phyloP scores from a whole-genome alignment of 37 sponge, comb jelly and placozoan species.

The Agelas oroides region DNA sequence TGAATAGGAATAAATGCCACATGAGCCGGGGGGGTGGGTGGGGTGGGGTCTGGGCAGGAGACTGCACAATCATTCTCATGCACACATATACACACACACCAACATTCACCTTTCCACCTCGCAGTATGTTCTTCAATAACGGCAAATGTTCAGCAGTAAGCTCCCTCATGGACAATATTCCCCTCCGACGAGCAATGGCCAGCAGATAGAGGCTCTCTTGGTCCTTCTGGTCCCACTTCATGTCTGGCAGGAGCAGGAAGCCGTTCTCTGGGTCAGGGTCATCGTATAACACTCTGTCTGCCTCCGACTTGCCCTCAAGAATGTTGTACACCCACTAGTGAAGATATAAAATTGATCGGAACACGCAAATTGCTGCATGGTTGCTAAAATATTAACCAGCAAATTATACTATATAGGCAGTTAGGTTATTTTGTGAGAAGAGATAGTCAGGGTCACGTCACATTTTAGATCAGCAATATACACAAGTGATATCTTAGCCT shows the following conservation, averaged over 20 bases:
- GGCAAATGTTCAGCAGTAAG: slow-evolving; percentile 74
- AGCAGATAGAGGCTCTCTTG: slow-evolving; percentile 82
- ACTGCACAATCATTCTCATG: too few species aligned
- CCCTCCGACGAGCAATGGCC: slow-evolving; percentile 73
- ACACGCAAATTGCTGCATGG: neutral
- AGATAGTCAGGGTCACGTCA: too few species aligned
- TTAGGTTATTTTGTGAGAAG: too few species aligned
- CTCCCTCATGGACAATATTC: slow-evolving; percentile 82
- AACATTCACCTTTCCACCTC: slow-evolving; percentile 72
- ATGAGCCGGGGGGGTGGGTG: too few species aligned
- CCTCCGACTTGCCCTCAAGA: slow-evolving; percentile 86
- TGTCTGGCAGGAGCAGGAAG: slow-evolving; percentile 90
- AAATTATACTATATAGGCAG: neutral
- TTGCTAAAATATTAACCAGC: neutral
- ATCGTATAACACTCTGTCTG: slow-evolving; percentile 80
- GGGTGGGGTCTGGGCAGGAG: too few species aligned
- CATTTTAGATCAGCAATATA: too few species aligned
- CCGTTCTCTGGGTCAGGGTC: slow-evolving; percentile 84
- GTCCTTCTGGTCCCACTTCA: slow-evolving; percentile 92
- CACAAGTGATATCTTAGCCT: too few species aligned
- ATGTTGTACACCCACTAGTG: slow-evolving; percentile 96
- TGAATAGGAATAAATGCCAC: too few species aligned
- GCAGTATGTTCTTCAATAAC: slow-evolving; percentile 75
- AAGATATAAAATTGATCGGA: neutral
- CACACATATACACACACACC: too few species aligned